These are phyloP conservation scores for Scyliorhinus canicula DNA, from an alignment of 2,797 vertebrate genomes.

Conservation along the genomic window DNA sequence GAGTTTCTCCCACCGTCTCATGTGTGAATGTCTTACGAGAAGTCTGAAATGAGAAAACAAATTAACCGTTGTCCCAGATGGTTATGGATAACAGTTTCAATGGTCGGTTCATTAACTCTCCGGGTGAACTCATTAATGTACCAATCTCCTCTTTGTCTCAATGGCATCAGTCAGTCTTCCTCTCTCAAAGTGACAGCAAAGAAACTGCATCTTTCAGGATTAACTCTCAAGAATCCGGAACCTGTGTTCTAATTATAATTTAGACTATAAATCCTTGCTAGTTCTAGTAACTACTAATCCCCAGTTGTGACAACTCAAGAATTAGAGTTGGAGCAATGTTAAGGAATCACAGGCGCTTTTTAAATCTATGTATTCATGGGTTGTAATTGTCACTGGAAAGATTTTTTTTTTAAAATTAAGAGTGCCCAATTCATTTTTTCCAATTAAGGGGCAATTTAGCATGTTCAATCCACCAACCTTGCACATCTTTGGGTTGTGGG, in stretches of 20 bases:
- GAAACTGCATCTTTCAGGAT: not conserved
- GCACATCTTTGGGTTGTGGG: too few relatives aligned
- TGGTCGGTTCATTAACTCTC: not conserved
- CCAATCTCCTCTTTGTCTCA: conserved; percentile 16
- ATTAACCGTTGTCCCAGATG: not conserved
- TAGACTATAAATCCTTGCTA: too few relatives aligned
- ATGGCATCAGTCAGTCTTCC: not conserved
- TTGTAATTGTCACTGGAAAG: not conserved
- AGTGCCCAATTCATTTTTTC: too few relatives aligned
- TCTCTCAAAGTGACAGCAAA: not conserved
- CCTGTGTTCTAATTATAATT: not conserved
- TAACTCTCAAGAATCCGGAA: not conserved
- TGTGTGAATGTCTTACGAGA: not conserved
- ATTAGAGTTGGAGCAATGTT: not conserved
- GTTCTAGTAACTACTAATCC: not conserved
- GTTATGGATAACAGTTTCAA: not conserved
- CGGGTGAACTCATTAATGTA: not conserved
- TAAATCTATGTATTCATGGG: not conserved
- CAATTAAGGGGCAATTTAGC: too few relatives aligned
- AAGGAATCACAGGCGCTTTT: not conserved
- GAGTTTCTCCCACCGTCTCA: not conserved
- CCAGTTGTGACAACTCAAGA: not conserved
- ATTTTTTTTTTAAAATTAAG: too few relatives aligned
- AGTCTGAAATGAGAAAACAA: conserved; percentile 4
- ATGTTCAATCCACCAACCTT: too few relatives aligned